phyloP scores from a whole-genome alignment of 2,888 invertebrate species.

The Eueremaeus valkanovi region DNA sequence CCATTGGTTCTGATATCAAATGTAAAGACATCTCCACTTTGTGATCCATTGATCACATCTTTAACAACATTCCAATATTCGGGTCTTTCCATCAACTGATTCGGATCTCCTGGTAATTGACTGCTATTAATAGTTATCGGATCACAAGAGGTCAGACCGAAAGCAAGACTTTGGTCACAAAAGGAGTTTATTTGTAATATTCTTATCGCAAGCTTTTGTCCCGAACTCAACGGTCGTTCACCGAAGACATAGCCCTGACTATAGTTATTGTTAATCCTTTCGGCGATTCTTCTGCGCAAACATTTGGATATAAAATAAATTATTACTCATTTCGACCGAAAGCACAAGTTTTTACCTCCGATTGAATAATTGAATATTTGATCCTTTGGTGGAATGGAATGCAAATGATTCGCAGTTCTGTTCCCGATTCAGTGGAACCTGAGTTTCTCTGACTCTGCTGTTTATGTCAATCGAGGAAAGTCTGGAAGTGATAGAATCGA shows the following conservation, averaged over 20 bases:
- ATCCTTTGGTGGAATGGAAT: constrained; percentile 64
- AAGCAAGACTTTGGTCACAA: constrained; percentile 82
- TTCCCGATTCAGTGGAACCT: constrained; percentile 41
- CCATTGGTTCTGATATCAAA: constrained; percentile 70
- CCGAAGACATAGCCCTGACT: constrained; percentile 95
- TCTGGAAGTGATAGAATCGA: constrained; percentile 3
- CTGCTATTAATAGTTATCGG: constrained; percentile 64
- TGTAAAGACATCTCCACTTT: constrained; percentile 76
- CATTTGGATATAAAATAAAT: constrained; percentile 52
- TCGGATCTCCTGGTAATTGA: constrained; percentile 84
- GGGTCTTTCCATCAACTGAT: constrained; percentile 80
- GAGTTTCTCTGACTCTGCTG: constrained; percentile 23
- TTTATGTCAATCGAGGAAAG: constrained; percentile 28
- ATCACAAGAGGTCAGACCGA: constrained; percentile 92
- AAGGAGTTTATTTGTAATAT: constrained; percentile 76
- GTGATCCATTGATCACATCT: constrained; percentile 78
- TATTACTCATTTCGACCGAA: background rate
- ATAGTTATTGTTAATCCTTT: constrained; percentile 77
- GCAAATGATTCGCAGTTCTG: constrained; percentile 52
- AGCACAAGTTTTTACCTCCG: constrained; percentile 29
- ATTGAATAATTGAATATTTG: constrained; percentile 73
- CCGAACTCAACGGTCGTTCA: constrained; percentile 75
- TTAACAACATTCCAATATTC: constrained; percentile 98
- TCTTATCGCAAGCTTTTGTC: constrained; percentile 80
- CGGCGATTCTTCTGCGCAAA: constrained; percentile 68